phyloP scores from a whole-genome alignment of 1,140 invertebrate genomes.

The Anoplolepis gracilipes region DNA sequence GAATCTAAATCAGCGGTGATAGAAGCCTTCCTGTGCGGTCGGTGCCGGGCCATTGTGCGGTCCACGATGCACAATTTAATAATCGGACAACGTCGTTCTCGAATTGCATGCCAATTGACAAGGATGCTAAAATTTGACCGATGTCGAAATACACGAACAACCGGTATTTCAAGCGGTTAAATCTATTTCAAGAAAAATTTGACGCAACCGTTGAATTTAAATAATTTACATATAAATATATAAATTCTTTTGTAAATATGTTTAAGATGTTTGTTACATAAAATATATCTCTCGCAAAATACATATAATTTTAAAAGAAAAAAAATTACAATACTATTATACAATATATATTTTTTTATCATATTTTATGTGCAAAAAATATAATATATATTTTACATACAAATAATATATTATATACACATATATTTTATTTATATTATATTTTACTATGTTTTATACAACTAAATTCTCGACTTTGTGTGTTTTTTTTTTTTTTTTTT shows the following conservation, averaged over 20 bases:
- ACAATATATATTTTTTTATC: too few species aligned
- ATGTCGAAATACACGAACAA: constrained; percentile 20
- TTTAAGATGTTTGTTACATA: too few species aligned
- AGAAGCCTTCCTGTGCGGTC: constrained; percentile 84
- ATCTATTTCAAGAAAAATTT: not conserved
- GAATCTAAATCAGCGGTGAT: constrained; percentile 83
- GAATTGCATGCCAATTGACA: constrained; percentile 82
- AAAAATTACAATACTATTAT: too few species aligned
- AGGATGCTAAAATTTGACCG: constrained; percentile 74
- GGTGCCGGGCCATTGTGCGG: constrained; percentile 72
- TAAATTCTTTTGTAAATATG: not conserved
- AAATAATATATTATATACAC: too few species aligned
- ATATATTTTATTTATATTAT: too few species aligned
- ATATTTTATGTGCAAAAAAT: too few species aligned
- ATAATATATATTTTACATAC: too few species aligned
- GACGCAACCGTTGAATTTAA: not conserved
- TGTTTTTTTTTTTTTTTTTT: too few species aligned
- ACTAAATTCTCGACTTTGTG: too few species aligned
- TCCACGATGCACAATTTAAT: constrained; percentile 70
- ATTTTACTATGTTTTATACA: not conserved
- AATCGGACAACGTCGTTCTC: constrained; percentile 74
- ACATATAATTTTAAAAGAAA: not conserved
- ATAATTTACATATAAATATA: not conserved
- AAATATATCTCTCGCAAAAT: too few species aligned
- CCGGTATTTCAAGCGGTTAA: not conserved